These are phyloP conservation scores for Lutraria lutraria DNA, from an alignment of 2,888 invertebrate species.

Conservation along the genomic window DNA sequence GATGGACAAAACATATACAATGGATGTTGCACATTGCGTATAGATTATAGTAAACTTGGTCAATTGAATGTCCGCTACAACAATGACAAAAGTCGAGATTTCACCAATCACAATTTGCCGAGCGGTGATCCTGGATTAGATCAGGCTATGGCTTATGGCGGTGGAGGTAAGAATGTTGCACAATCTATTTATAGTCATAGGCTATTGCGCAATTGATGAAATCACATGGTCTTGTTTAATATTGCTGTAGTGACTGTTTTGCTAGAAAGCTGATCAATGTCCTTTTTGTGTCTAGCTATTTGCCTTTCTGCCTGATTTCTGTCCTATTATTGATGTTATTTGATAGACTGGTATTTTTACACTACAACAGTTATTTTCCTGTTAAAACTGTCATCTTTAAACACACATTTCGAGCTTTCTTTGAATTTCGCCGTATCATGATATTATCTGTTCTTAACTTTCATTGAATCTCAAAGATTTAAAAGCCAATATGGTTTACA, in stretches of 20 bases:
- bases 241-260: not conserved
- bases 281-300: not conserved
- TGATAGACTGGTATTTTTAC: not conserved
- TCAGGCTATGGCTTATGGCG: conserved; percentile 73
- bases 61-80: conserved; percentile 99
- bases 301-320: not conserved
- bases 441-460: not conserved
- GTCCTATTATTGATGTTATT: not conserved
- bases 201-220: conserved; percentile 10
- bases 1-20: conserved; percentile 99
- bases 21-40: conserved; percentile 99
- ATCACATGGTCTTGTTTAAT: not conserved
- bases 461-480: not conserved
- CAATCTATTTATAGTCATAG: not conserved
- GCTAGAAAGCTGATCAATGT: not conserved
- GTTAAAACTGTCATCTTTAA: not conserved
- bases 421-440: not conserved
- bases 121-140: conserved; percentile 91
- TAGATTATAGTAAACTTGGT: conserved; percentile 99
- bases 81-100: conserved; percentile 99
- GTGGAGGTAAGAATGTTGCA: conserved; percentile 58
- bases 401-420: not conserved
- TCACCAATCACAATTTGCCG: conserved; percentile 98
- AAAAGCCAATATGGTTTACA: not conserved
- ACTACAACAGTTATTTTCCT: not conserved